Evolutionary conservation across 1,140 invertebrate genomes (phyloP).

Genomic region (Lethrus apterus): DNA sequence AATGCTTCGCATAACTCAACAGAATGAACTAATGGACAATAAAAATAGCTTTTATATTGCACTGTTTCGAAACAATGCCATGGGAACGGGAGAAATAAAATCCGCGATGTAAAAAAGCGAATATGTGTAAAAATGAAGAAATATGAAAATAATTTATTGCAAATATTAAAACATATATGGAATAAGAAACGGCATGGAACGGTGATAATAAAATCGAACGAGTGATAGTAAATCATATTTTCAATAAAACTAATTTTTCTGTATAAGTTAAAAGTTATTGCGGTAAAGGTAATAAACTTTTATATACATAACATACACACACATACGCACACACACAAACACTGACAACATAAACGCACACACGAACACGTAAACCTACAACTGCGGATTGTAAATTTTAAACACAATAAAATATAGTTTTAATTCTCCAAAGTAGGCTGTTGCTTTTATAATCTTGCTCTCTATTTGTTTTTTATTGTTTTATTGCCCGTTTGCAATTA

Average conservation of each 20-base stretch:
- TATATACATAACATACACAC: too few relatives aligned
- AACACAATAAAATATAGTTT: too few relatives aligned
- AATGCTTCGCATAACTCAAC: too few relatives aligned
- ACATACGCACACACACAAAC: too few relatives aligned
- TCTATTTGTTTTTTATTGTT: too few relatives aligned
- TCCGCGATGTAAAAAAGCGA: not conserved
- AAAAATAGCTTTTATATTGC: slow-evolving; percentile 5
- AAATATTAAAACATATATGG: slow-evolving; percentile 7
- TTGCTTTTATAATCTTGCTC: too few relatives aligned
- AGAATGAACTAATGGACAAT: too few relatives aligned
- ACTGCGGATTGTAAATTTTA: too few relatives aligned
- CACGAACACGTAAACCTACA: too few relatives aligned
- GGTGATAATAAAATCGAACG: slow-evolving; percentile 22
- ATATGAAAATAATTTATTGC: slow-evolving; percentile 9
- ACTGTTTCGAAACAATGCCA: not conserved
- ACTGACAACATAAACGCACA: too few relatives aligned
- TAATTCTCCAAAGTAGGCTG: too few relatives aligned
- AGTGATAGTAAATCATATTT: slow-evolving; percentile 27
- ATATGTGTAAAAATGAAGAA: slow-evolving; percentile 4
- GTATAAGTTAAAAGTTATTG: slow-evolving; percentile 21
- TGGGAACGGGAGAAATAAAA: not conserved
- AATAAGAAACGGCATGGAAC: slow-evolving; percentile 3
- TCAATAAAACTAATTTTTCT: slow-evolving; percentile 28
- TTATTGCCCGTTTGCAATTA: too few relatives aligned
- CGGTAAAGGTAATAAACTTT: slow-evolving; percentile 25